A percentile compares a stretch with the other conserved stretches of the same genome.
phyloP scores from a whole-genome alignment of 2,888 invertebrate species.

The Bellardia bayeri region DNA sequence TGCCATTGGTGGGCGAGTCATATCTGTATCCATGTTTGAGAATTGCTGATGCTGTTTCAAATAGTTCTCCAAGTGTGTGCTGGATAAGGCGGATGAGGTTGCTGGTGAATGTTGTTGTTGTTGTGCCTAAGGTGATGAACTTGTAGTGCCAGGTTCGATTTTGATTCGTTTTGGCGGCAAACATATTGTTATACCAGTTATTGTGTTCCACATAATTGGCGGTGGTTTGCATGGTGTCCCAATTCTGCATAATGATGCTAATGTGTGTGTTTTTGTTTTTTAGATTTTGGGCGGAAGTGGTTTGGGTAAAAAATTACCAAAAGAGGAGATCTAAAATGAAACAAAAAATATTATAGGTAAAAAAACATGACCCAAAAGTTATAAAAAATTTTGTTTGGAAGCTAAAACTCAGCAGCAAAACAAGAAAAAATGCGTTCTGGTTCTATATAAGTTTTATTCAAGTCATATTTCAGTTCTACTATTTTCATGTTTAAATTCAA shows the following conservation, averaged over 20 bases:
- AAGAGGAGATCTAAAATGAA: conserved; percentile 63
- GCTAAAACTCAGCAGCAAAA: conserved; percentile 22
- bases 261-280: neutral
- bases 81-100: conserved; percentile 60
- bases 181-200: conserved; percentile 83
- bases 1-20: conserved; percentile 80
- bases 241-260: conserved; percentile 81
- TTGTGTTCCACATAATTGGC: conserved; percentile 82
- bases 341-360: conserved; percentile 32
- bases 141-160: conserved; percentile 79
- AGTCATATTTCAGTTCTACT: no score
- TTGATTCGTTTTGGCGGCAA: conserved; percentile 82
- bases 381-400: neutral
- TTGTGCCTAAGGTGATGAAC: conserved; percentile 47
- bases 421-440: conserved; percentile 34
- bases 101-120: conserved; percentile 40
- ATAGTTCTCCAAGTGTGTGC: conserved; percentile 81
- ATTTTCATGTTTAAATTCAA: no score
- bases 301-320: conserved; percentile 35
- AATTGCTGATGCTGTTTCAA: conserved; percentile 79
- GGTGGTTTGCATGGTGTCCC: conserved; percentile 81
- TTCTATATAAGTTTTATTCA: no score
- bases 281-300: neutral
- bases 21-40: conserved; percentile 77
- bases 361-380: conserved; percentile 35